These are phyloP conservation scores for Tenthredo distinguenda DNA, from an alignment of 2,888 invertebrate genomes.

Conservation along the genomic window DNA sequence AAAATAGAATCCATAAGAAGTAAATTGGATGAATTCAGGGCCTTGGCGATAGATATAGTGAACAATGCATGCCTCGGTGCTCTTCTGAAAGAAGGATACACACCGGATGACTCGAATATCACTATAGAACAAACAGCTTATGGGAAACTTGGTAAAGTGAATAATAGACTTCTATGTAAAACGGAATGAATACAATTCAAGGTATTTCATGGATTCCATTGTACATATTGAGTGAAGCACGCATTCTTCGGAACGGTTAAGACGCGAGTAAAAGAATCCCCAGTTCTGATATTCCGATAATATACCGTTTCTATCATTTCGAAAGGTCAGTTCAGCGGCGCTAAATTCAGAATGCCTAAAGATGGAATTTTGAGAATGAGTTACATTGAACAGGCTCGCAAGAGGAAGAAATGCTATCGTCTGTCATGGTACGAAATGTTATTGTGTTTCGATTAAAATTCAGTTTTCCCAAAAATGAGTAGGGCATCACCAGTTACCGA, in stretches of 20 bases:
- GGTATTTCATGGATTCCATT: background rate
- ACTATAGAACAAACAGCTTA: conserved; percentile 71
- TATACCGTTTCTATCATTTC: background rate
- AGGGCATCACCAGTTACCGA: background rate
- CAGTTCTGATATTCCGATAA: background rate
- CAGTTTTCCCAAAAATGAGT: too few species aligned
- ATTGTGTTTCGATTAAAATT: background rate
- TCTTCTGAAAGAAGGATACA: conserved; percentile 87
- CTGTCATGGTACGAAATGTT: conserved; percentile 84
- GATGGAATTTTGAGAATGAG: conserved; percentile 84
- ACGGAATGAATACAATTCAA: background rate
- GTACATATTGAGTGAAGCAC: background rate
- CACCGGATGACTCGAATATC: conserved; percentile 85
- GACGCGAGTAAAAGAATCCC: background rate
- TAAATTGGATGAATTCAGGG: conserved; percentile 79
- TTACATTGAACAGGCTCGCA: conserved; percentile 92
- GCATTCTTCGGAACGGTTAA: background rate
- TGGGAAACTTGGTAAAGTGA: conserved; percentile 67
- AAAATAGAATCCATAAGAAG: conserved; percentile 77
- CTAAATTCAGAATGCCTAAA: conserved; percentile 67
- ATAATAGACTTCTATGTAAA: background rate
- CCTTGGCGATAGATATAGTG: conserved; percentile 81
- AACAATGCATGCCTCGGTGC: conserved; percentile 88
- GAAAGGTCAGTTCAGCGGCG: conserved; percentile 62
- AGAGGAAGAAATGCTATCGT: conserved; percentile 89